Evolutionary conservation across 2,113 vertebrate genomes (phyloP).

Genomic region (Sceloporus tristichus): DNA sequence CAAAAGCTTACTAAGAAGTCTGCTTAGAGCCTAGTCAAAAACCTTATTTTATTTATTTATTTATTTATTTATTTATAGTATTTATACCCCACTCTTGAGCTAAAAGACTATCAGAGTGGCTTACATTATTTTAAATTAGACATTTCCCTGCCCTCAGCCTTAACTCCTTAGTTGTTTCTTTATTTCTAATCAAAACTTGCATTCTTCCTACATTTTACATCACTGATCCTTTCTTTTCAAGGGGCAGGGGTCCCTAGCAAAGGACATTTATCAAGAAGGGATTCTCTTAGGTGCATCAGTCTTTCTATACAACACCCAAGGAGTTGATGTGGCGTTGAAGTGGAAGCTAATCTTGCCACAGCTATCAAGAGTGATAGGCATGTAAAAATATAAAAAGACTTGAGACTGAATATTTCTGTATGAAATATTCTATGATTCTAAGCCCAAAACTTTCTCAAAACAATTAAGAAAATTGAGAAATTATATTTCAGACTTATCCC

Average conservation of each 20-base stretch:
- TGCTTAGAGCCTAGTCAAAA: too few relatives aligned
- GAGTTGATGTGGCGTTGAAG: not conserved
- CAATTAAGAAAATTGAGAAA: conserved; percentile 67
- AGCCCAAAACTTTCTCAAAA: conserved; percentile 73
- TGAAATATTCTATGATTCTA: conserved; percentile 70
- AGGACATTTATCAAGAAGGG: not conserved
- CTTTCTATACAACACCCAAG: not conserved
- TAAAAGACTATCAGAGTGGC: too few relatives aligned
- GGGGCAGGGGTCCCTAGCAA: not conserved
- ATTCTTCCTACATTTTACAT: too few relatives aligned
- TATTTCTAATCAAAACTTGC: too few relatives aligned
- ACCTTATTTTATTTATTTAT: too few relatives aligned
- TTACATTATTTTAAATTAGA: too few relatives aligned
- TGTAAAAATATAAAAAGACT: not conserved
- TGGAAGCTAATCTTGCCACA: not conserved
- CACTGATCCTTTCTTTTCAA: too few relatives aligned
- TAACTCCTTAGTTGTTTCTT: too few relatives aligned
- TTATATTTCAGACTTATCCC: conserved; percentile 52
- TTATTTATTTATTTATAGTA: too few relatives aligned
- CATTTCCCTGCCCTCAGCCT: too few relatives aligned
- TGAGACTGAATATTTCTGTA: conserved; percentile 44
- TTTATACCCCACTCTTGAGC: too few relatives aligned
- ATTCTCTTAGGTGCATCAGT: not conserved
- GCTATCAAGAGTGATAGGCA: not conserved
- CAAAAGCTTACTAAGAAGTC: not conserved